phyloP scores from a whole-genome alignment of 1,140 invertebrate genomes.

The Globodera ellingtonae region DNA sequence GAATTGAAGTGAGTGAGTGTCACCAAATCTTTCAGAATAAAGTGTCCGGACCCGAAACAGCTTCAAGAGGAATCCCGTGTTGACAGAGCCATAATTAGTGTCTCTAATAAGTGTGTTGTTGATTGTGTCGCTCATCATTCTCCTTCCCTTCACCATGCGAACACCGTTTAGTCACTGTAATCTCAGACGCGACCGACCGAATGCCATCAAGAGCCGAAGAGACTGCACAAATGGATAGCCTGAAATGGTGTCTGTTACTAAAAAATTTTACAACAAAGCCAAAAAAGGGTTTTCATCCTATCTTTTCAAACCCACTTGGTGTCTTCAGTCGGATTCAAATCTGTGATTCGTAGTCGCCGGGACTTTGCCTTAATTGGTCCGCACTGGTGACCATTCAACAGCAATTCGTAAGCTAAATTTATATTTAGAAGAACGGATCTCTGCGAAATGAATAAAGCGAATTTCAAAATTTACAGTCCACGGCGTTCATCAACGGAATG shows the following conservation, averaged over 20 bases:
- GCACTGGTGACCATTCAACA: slow-evolving; percentile 1
- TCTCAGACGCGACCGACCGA: background rate
- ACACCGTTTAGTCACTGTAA: background rate
- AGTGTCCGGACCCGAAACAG: too few relatives aligned
- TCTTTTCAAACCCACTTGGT: background rate
- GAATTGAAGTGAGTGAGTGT: too few relatives aligned
- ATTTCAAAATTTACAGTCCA: slow-evolving; percentile 19
- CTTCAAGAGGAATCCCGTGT: too few relatives aligned
- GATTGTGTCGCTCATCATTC: background rate
- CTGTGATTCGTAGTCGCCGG: slow-evolving; percentile 14
- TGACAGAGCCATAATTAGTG: too few relatives aligned
- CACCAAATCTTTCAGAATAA: too few relatives aligned
- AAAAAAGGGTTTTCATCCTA: background rate
- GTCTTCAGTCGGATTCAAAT: slow-evolving; percentile 7
- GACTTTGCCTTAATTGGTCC: slow-evolving; percentile 11
- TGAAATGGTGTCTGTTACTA: background rate
- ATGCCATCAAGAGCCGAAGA: background rate
- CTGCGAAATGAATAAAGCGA: background rate
- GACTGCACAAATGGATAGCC: background rate
- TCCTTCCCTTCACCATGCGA: background rate
- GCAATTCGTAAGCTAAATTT: slow-evolving; percentile 26
- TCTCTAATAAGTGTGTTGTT: too few relatives aligned
- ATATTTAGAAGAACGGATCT: background rate
- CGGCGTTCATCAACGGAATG: slow-evolving; percentile 20
- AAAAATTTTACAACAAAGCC: background rate